Base-by-base conservation (phyloP, 2,113 vertebrate genomes). In the Ictidomys tridecemlineatus region DNA sequence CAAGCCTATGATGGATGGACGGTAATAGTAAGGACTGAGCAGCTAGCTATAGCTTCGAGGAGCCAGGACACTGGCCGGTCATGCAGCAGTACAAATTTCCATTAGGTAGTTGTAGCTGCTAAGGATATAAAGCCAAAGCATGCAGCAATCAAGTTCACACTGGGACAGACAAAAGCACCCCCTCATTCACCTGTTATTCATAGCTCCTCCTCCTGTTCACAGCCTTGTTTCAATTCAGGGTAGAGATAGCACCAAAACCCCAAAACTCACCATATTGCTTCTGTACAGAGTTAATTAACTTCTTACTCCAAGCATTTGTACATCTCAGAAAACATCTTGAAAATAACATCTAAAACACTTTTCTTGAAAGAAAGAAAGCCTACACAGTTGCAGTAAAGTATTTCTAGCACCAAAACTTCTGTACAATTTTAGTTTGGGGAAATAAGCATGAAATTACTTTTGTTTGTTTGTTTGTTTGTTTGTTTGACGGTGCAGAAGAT, bases 301-400 rank as follows among this genome's bases (percentile, higher is more conserved):
- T 77, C 63, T 69, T 78, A 74, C 42, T 86, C 87, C n/a, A 12
- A 56, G 22, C 86, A 42, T 89, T 39, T 58, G 0, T 18, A 37
- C 61, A 10, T 56, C 39, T 87, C 63, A 51, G 34, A 73, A 93
- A 86, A 94, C 20, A 39, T 94, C 32, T 77, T 79, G 26, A 91
- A 85, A 8, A 67, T 76, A 53, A 80, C 61, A 74, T 56, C 39
- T 69, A 78, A 96, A 95, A 84, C 22, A 48, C 17, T 45, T 1
- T 92, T 95, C 53, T 39, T 63, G 32, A 79, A 79, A 87, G 37
- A 53, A 82, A 69, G 34, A 92, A 22, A 22, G 34, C 53, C 73
- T 30, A 1, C 61, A 61, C 17, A 56, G 4, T 89, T 93, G 45
- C 9, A 91, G 22, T 77, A 6, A 94, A 82, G 14, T 82, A 30